These are phyloP conservation scores for Dermatemys mawii DNA, from an alignment of 2,113 vertebrate species.

Conservation along the genomic window DNA sequence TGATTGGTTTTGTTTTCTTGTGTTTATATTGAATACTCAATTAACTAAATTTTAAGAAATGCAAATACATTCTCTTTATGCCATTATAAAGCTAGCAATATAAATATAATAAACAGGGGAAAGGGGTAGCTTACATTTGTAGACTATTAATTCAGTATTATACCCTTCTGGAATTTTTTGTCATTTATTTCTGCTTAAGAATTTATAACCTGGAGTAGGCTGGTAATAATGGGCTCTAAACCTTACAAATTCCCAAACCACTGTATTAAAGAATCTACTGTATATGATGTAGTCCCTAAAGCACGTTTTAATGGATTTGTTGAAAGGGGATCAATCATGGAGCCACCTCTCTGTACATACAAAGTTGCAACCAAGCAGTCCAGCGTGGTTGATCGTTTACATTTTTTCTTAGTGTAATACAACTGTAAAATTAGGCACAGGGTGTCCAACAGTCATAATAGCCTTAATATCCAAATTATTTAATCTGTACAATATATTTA, in stretches of 20 bases:
- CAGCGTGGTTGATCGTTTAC: slow-evolving; percentile 17
- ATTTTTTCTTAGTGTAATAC: slow-evolving; percentile 29
- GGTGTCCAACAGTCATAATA: neutral
- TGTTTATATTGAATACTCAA: slow-evolving; percentile 3
- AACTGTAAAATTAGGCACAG: neutral
- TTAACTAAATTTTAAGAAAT: slow-evolving; percentile 13
- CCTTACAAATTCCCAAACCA: slow-evolving; percentile 41
- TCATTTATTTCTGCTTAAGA: slow-evolving; percentile 54
- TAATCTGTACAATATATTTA: rapidly evolving
- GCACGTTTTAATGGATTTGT: slow-evolving; percentile 58
- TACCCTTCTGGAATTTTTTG: slow-evolving; percentile 46
- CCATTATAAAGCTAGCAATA: neutral
- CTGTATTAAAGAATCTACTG: slow-evolving; percentile 55
- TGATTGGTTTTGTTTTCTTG: neutral
- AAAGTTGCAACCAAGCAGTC: slow-evolving; percentile 7
- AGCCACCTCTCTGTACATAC: neutral
- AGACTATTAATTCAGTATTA: slow-evolving; percentile 46
- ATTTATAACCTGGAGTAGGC: slow-evolving; percentile 57
- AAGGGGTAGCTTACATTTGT: neutral
- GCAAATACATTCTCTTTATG: neutral
- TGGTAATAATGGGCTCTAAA: slow-evolving; percentile 50
- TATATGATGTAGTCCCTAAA: slow-evolving; percentile 55
- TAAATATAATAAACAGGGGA: slow-evolving; percentile 25
- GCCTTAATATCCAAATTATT: neutral
- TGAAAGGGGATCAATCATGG: slow-evolving; percentile 57